A percentile compares a stretch with the other conserved stretches of the same genome.
These are phyloP conservation scores for Rhinella marina DNA, from an alignment of 2,797 vertebrate species.

Conservation along the genomic window DNA sequence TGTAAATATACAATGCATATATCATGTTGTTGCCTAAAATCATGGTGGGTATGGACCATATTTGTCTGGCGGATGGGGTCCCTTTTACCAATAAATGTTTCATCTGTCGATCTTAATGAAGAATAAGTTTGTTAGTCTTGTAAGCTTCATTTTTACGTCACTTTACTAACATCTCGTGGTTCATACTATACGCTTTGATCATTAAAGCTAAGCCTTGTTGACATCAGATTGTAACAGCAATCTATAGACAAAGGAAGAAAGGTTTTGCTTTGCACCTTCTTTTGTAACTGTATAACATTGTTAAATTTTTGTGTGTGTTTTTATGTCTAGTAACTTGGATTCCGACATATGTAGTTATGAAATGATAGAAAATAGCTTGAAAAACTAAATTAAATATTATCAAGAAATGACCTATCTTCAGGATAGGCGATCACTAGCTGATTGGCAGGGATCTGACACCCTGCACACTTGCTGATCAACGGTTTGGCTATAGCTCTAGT, in stretches of 20 bases:
- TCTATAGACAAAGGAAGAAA: not conserved
- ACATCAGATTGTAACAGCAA: conserved; percentile 3
- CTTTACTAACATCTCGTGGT: too few relatives aligned
- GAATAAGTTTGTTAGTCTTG: not conserved
- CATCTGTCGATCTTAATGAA: not conserved
- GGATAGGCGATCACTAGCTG: too few relatives aligned
- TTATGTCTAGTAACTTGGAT: not conserved
- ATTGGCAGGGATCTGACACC: too few relatives aligned
- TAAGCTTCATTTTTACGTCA: not conserved
- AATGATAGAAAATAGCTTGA: not conserved
- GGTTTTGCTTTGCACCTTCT: not conserved
- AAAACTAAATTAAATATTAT: too few relatives aligned
- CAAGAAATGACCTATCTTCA: too few relatives aligned
- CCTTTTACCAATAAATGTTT: conserved; percentile 35
- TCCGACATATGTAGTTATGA: not conserved
- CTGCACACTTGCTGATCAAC: too few relatives aligned
- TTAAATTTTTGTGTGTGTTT: not conserved
- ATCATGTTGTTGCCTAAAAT: conserved; percentile 15
- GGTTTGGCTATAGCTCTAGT: too few relatives aligned
- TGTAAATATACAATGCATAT: not conserved
- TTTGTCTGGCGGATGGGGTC: conserved; percentile 9
- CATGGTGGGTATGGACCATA: not conserved
- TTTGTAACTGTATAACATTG: not conserved
- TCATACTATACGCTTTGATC: not conserved
- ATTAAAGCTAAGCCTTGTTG: not conserved